These are phyloP conservation scores for Parazoanthus darwini DNA, from an alignment of 92 coral and sea anemone genomes.

Conservation along the genomic window DNA sequence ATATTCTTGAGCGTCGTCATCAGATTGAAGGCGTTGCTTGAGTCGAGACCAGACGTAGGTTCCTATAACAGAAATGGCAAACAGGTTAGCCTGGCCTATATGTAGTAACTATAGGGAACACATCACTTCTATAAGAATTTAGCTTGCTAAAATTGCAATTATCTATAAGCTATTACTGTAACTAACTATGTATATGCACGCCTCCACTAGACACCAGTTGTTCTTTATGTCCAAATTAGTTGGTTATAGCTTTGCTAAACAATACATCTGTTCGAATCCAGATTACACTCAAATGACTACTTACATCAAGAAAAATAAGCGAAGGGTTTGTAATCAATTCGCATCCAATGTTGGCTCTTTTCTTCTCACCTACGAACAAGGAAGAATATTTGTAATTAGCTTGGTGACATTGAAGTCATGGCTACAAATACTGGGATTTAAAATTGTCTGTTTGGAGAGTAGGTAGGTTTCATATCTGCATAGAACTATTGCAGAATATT, in stretches of 20 bases:
- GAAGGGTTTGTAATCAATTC: constrained; percentile 95
- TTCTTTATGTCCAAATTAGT: too few relatives aligned
- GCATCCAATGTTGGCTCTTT: constrained; percentile 94
- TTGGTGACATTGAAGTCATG: background rate
- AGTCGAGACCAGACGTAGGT: constrained; percentile 96
- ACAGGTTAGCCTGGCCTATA: background rate
- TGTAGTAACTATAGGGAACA: too few relatives aligned
- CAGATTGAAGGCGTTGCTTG: constrained; percentile 89
- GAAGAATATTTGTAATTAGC: background rate
- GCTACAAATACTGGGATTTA: too few relatives aligned
- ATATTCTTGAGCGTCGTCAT: constrained; percentile 75
- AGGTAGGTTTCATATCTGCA: too few relatives aligned
- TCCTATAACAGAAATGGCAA: constrained; percentile 56
- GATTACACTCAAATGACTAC: background rate
- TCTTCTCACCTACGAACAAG: constrained; percentile 81
- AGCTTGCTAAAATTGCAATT: too few relatives aligned
- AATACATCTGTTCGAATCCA: background rate
- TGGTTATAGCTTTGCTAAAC: too few relatives aligned
- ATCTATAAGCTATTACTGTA: too few relatives aligned
- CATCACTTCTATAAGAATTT: too few relatives aligned
- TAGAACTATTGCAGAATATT: too few relatives aligned
- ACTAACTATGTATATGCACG: too few relatives aligned
- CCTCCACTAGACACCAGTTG: too few relatives aligned
- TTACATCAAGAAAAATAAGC: constrained; percentile 92
- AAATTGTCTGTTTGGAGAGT: too few relatives aligned